Evolutionary conservation across 2,797 vertebrate species (phyloP), one percentile per base, ranked within the genome.

Genomic region (Bradypodion pumilum): DNA sequence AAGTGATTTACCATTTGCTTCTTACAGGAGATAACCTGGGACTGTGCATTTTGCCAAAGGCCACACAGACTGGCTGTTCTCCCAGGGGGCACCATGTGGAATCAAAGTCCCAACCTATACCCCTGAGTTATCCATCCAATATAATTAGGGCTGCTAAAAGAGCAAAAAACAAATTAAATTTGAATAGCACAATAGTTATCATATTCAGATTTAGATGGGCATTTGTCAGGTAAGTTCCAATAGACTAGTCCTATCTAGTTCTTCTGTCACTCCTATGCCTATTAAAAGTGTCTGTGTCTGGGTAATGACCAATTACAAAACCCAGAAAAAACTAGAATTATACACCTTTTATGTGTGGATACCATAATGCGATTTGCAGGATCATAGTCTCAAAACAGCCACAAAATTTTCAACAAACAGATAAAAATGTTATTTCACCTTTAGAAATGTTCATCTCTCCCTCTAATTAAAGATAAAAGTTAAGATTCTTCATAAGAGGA

Each of bases 351-450:
- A 52, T 46, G 25, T 63, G 60, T 81, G 70, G 35, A 56, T 40
- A 62, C 35, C 46, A 83, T 52, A 75, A 74, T 29, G 66, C 75
- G 52, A 83, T 66, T 56, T n/a, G 32, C 62, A 75, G 46, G 76
- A 66, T 75, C 44, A 27, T 23, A 75, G 44, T 32, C 62, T 56
- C 62, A 42, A 56, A 68, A 83, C 42, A 74, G 73, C 60, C 46
- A 75, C 32, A 74, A n/a, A 46, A 68, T 25, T n/a, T 63, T 75
- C 73, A 66, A 59, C 15, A 35, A 40, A 83, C 60, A 66, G 37
- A 68, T 82, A 66, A 83, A 82, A 83, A 65, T 74, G 73, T 52
- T 25, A 76, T 76, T 75, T 83, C 32, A 52, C 73, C 59, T n/a
- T 40, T 62, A 83, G 76, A 83, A 83, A 75, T 56, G 32, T 68